Evolutionary conservation across 2,888 invertebrate species (phyloP).

Genomic region (Drosophila recens): DNA sequence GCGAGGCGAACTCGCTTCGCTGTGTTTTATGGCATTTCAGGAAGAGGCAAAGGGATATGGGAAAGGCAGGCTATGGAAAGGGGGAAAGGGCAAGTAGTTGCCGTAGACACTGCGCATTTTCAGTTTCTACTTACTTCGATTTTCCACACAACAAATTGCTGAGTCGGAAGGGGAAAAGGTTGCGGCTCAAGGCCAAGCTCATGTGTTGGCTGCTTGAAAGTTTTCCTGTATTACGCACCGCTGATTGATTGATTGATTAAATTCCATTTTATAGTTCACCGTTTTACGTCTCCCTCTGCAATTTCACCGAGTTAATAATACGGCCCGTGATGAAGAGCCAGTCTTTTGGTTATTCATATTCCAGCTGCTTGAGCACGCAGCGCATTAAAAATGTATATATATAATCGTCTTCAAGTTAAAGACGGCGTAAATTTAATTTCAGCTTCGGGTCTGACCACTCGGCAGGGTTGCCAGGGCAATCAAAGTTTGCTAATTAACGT

Average conservation of each 20-base stretch:
- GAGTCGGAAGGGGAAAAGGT: not conserved
- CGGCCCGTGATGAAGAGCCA: constrained; percentile 20
- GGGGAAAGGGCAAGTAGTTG: constrained; percentile 10
- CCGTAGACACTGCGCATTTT: constrained; percentile 52
- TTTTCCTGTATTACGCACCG: constrained; percentile 48
- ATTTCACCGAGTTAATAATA: constrained; percentile 33
- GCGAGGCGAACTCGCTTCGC: constrained; percentile 73
- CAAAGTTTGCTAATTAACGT: constrained; percentile 71
- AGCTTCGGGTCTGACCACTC: constrained; percentile 41
- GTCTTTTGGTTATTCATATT: constrained; percentile 45
- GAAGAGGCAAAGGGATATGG: not conserved
- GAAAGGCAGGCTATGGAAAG: constrained; percentile 4
- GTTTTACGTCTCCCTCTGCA: constrained; percentile 8
- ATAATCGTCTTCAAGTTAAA: constrained; percentile 10
- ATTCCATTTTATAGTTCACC: constrained; percentile 50
- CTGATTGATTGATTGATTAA: constrained; percentile 67
- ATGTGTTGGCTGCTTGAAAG: constrained; percentile 35
- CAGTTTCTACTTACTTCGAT: constrained; percentile 32
- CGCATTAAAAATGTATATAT: constrained; percentile 32
- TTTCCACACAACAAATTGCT: constrained; percentile 40
- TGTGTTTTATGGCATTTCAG: constrained; percentile 71
- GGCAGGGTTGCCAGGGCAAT: constrained; percentile 51
- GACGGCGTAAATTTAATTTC: constrained; percentile 60
- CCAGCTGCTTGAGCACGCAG: constrained; percentile 58
- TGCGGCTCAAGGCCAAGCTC: constrained; percentile 40